These are phyloP conservation scores for Mesoclemmys tuberculata DNA, from an alignment of 2,113 vertebrate genomes.

Conservation along the genomic window DNA sequence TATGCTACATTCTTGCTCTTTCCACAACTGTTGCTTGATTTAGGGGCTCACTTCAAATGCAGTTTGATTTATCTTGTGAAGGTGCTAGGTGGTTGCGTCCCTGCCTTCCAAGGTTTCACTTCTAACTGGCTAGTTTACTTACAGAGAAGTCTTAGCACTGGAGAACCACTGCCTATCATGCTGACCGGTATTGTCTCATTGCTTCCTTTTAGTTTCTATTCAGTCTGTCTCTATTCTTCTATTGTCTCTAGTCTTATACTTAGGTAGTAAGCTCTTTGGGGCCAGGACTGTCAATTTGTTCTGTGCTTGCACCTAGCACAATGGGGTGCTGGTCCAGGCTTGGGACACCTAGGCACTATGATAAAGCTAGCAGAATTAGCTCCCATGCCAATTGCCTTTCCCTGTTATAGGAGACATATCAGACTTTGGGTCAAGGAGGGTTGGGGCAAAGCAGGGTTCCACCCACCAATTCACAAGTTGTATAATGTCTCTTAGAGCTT, in stretches of 20 bases:
- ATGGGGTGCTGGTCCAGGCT: no score
- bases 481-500: no score
- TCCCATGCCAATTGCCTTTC: background rate
- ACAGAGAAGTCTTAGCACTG: background rate
- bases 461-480: no score
- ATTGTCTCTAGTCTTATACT: no score
- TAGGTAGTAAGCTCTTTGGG: no score
- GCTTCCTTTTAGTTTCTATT: no score
- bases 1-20: background rate
- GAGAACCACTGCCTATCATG: background rate
- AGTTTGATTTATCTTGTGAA: background rate
- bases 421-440: background rate
- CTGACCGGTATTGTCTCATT: no score
- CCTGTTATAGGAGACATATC: background rate
- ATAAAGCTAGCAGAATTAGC: background rate
- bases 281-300: no score
- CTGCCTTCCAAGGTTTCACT: background rate
- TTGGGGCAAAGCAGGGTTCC: background rate
- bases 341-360: no score
- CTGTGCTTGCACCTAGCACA: no score
- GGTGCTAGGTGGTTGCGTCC: background rate
- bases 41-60: rapidly evolving
- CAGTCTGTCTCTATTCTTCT: no score
- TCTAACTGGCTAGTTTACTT: no score
- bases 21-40: rapidly evolving